A percentile compares a stretch with the other conserved stretches of the same genome.
Evolutionary conservation across 1,140 invertebrate genomes (phyloP).

Genomic region (Calephelis nemesis): DNA sequence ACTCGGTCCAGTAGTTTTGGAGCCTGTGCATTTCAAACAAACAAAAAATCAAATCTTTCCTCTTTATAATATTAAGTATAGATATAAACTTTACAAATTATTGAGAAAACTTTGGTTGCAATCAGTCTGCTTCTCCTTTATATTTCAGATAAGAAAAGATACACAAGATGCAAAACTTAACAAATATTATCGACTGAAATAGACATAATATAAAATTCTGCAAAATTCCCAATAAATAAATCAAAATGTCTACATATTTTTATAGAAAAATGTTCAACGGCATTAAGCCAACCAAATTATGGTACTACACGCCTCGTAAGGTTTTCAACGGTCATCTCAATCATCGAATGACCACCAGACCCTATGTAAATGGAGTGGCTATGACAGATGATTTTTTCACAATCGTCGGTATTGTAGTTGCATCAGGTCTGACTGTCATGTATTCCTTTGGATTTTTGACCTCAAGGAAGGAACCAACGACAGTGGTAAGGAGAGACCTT

Average conservation of each 20-base stretch:
- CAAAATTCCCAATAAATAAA: not conserved
- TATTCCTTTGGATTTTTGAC: conserved; percentile 42
- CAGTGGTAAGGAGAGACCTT: not conserved
- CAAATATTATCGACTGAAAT: not conserved
- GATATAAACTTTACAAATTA: no score
- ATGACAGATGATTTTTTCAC: not conserved
- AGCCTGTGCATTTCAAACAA: no score
- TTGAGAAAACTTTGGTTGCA: no score
- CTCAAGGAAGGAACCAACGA: conserved; percentile 20
- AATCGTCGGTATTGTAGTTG: conserved; percentile 27
- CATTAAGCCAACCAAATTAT: conserved; percentile 57
- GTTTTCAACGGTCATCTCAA: conserved; percentile 36
- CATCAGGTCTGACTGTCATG: conserved; percentile 17
- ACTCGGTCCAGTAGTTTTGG: no score
- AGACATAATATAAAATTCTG: not conserved
- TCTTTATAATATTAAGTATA: no score
- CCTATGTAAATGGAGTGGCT: conserved; percentile 26
- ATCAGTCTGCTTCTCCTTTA: no score
- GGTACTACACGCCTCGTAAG: conserved; percentile 45
- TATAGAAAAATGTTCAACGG: conserved; percentile 26
- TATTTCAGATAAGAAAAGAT: no score
- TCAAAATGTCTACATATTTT: not conserved
- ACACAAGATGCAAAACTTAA: no score
- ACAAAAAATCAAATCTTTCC: no score
- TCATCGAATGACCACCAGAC: conserved; percentile 29